Base-by-base conservation (phyloP, 2,797 vertebrate genomes). In the Alca torda region DNA sequence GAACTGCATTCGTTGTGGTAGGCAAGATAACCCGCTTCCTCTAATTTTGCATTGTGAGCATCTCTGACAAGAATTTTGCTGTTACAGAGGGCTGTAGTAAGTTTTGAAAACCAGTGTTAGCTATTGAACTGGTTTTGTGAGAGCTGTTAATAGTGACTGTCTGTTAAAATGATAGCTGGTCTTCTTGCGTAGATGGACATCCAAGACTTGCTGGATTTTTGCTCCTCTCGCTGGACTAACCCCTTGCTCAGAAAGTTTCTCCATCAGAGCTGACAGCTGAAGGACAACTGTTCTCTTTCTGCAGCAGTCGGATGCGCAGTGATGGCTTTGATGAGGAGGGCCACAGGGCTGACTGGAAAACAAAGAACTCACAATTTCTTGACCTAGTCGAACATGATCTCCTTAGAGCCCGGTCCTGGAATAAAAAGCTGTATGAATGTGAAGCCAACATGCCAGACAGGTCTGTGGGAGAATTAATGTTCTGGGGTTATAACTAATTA, bases 361-460 rank as follows among this genome's bases (percentile, higher is more conserved):
- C 97, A 65, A 98, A 86, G 95, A 97, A 95, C 90, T 63, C 95
- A 0, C 98, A 98, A 51, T 96, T 97, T 87, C 97, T 98, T 6
- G 96, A 97, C 54, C 93, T 96, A 20, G 97, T 98, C 0, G 98
- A 98, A 94, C 98, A 98, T 11, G 99, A 99, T 69, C 98, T 99
- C 80, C 98, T 98, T 86, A 99, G 99, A 70, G 97, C 98, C 57
- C 98, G 99, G 50, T 99, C 99, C 93, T 99, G 99, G 99, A 99
- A 99, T 33, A 99, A 98, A 93, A 99, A 99, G 96, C 98, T 99
- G 12, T 99, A 99, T 81, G 99, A 99, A 41, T 99, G 99, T 97
- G 99, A 99, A 98, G 98, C 99, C 94, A 98, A 98, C 59, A 98
- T 99, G 98, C 98, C 99, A 56, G 99, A 99, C 98, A 99, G 99